Base-by-base conservation (phyloP, 2,113 vertebrate species). In the Copsychus sechellarum region DNA sequence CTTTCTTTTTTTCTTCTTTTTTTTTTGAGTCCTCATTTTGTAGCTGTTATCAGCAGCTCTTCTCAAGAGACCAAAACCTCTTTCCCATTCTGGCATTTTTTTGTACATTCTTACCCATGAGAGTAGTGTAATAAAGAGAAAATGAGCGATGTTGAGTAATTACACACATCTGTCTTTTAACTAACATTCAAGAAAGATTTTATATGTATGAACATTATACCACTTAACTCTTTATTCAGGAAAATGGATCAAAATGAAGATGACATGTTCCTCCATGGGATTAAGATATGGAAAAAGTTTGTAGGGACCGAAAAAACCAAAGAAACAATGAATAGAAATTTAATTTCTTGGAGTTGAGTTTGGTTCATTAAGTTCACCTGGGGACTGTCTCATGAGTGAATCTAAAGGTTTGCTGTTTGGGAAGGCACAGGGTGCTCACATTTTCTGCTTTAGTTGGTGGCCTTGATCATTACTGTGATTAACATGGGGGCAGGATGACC, bases 41-140 rank as follows among this genome's bases (percentile, higher is more conserved):
- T 54, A 92, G 78, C 71, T 93, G 78, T 88, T 94, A 88, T 76
- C 83, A 94, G 50, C 42, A 78, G 38, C 22, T 91, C 14, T 40
- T 81, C 79, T 85, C 47, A 71, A 81, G 87, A 72, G 64, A 93
- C 54, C 45, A 57, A 89, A 94, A 61, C 34, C 43, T 86, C 38
- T 93, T 96, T 90, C 61, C 76, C 45, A 47, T 34, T 81, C 53
- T 51, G 36, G 51, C 56, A 86, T 92, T 74, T 78, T 40, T 91
- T 93, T 80, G 61, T 20, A 67, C 74, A 12, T 71, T 72, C 60
- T 72, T 89, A 69, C 47, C n/a, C 23, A 14, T 79, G 70, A 62
- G 8, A 83, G 23, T 9, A 93, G 40, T 71, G 24, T n/a, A 82
- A 81, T 69, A 71, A 85, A 54, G 61, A 62, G 29, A 54, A 77